Conservation (phyloP, 1,140 invertebrate genomes). For the Cherax destructor region DNA sequence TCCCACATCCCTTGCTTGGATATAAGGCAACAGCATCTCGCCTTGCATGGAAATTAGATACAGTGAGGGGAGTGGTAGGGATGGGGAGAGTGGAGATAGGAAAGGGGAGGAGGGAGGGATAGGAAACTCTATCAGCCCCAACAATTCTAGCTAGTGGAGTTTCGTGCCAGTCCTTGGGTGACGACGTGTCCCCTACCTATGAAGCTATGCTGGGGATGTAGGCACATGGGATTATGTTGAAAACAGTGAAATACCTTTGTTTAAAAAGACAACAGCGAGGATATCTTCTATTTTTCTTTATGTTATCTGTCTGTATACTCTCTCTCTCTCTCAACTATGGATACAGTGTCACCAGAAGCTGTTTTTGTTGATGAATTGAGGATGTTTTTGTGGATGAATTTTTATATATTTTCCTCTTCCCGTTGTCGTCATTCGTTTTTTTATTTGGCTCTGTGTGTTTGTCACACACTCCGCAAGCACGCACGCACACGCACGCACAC, state of each 20-base stretch:
- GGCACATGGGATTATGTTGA: constrained; percentile 10
- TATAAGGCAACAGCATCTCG: not conserved
- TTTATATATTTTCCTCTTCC: not conserved
- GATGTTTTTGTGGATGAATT: not conserved
- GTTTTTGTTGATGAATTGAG: constrained; percentile 16
- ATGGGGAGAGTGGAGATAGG: not conserved
- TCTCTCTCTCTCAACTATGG: not conserved
- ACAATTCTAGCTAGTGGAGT: not conserved
- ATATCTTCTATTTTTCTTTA: not conserved
- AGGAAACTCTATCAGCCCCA: not conserved
- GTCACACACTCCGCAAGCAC: too few relatives aligned
- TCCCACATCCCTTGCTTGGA: not conserved
- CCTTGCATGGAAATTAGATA: constrained; percentile 32
- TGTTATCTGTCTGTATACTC: too few relatives aligned
- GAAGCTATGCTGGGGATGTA: not conserved
- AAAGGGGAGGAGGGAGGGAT: not conserved
- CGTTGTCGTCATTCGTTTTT: not conserved
- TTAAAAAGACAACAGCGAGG: constrained; percentile 36
- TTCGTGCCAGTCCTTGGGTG: not conserved
- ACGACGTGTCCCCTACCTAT: not conserved
- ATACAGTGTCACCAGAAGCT: not conserved
- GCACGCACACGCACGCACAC: too few relatives aligned
- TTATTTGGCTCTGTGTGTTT: not conserved
- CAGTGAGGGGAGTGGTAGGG: not conserved
- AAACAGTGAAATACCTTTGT: constrained; percentile 14